phyloP scores from a whole-genome alignment of 2,888 invertebrate species.

The Autographa pulchrina region DNA sequence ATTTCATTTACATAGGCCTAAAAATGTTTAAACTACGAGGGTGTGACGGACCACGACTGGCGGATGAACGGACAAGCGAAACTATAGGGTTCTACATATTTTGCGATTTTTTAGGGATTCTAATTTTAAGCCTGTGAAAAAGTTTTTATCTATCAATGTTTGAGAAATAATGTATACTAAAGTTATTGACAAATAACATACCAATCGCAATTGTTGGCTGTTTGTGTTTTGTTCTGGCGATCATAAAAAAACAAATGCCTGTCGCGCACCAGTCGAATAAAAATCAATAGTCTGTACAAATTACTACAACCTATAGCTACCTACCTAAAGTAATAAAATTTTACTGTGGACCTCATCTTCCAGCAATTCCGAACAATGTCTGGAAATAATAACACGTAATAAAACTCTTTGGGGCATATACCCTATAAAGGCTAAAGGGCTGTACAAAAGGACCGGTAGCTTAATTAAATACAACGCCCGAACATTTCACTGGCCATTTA shows the following conservation, averaged over 20 bases:
- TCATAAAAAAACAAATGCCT: not conserved
- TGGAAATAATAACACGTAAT: slow-evolving; percentile 80
- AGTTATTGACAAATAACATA: not conserved
- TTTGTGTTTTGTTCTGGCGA: not conserved
- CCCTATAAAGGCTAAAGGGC: slow-evolving; percentile 72
- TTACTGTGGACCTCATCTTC: slow-evolving; percentile 51
- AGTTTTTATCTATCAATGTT: not conserved
- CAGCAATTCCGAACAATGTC: slow-evolving; percentile 65
- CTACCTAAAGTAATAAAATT: slow-evolving; percentile 55
- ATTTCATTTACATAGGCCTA: slow-evolving; percentile 8
- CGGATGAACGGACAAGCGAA: not conserved
- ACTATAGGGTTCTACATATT: slow-evolving; percentile 1
- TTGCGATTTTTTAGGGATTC: not conserved
- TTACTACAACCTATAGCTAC: not conserved
- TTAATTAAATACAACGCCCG: slow-evolving; percentile 85
- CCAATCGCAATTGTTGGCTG: not conserved
- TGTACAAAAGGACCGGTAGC: slow-evolving; percentile 76
- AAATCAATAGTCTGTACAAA: not conserved
- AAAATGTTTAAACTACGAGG: slow-evolving; percentile 4
- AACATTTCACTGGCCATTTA: slow-evolving; percentile 83
- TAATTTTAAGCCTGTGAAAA: too few species aligned
- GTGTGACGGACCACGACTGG: not conserved
- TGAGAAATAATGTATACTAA: too few species aligned
- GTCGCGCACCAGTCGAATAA: not conserved
- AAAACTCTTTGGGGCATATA: slow-evolving; percentile 75